Evolutionary conservation across 2,888 invertebrate genomes (phyloP), one percentile per base, ranked within the genome.

Genomic region (Acanthosepion lycidas): DNA sequence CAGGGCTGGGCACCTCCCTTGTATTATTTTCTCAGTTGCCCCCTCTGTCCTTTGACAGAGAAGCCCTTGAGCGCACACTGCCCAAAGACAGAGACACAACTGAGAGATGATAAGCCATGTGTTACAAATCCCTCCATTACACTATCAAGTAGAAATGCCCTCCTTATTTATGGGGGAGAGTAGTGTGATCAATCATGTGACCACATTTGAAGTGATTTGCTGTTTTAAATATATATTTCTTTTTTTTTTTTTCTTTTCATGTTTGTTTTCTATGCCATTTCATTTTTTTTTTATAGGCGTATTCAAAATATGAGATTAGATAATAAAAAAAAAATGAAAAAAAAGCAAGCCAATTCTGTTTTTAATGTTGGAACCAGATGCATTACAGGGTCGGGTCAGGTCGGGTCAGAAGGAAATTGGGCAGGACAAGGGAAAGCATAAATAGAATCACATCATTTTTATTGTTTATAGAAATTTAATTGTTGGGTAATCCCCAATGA

Each of bases 301-400:
- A 78, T 78, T 78, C n/a, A 78, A 78, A n/a, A 78, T 78, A 78
- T 78, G 78, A 78, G 78, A n/a, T 78, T 78, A 78, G 78, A 15
- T 78, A n/a, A 64, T 26, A 64, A 64, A 64, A 28, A 64, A 64
- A 12, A 78, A 78, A n/a, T 1, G 33, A 78, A n/a, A n/a, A n/a
- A n/a, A 28, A 78, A 78, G 78, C 78, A 78, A 78, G 78, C 78
- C 78, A 78, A 78, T n/a, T 28, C 78, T 78, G 28, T 78, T 78
- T 59, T 59, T 59, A 59, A 78, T n/a, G 78, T 78, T 78, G 78
- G 78, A 78, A 15, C 78, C 78, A 78, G n/a, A 15, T 78, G 78
- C 28, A 78, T n/a, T 78, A 78, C 78, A n/a, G 78, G 78, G 64
- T 64, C 64, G 23, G 28, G 28, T 64, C 64, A 6, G 28, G 28